A percentile compares a stretch with the other conserved stretches of the same genome.
Conservation (phyloP, 2,797 vertebrate genomes). For the Oophaga sylvatica region DNA sequence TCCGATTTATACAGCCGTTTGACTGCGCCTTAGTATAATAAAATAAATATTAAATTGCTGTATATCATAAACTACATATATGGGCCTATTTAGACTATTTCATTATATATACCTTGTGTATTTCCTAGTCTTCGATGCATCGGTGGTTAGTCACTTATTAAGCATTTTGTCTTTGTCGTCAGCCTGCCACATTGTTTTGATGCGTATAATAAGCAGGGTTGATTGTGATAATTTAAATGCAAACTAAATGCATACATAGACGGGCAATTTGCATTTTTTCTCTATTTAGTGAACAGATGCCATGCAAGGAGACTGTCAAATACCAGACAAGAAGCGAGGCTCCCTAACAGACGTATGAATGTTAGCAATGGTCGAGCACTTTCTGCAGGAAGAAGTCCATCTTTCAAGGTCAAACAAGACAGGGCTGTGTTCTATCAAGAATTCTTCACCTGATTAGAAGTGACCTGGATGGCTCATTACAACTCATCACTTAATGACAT, state of each 20-base stretch:
- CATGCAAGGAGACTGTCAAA: conserved; percentile 27
- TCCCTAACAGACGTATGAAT: conserved; percentile 13
- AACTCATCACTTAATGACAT: conserved; percentile 50
- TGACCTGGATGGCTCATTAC: conserved; percentile 39
- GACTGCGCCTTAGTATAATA: too few relatives aligned
- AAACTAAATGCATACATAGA: conserved; percentile 40
- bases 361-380: not conserved
- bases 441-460: conserved; percentile 58
- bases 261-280: conserved; percentile 26
- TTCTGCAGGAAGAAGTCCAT: conserved; percentile 7
- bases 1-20: too few relatives aligned
- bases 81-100: not conserved
- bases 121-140: not conserved
- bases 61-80: not conserved
- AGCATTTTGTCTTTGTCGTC: not conserved
- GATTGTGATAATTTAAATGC: conserved; percentile 21
- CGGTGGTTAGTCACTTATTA: not conserved
- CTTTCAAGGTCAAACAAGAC: conserved; percentile 25
- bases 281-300: conserved; percentile 48
- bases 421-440: conserved; percentile 49
- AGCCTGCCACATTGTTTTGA: not conserved
- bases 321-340: not conserved
- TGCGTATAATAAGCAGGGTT: conserved; percentile 17
- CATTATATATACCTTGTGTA: not conserved
- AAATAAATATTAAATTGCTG: too few relatives aligned